Conservation (phyloP, 35 echinoderm and acorn worm genomes). For the Ophioderma brevispina region DNA sequence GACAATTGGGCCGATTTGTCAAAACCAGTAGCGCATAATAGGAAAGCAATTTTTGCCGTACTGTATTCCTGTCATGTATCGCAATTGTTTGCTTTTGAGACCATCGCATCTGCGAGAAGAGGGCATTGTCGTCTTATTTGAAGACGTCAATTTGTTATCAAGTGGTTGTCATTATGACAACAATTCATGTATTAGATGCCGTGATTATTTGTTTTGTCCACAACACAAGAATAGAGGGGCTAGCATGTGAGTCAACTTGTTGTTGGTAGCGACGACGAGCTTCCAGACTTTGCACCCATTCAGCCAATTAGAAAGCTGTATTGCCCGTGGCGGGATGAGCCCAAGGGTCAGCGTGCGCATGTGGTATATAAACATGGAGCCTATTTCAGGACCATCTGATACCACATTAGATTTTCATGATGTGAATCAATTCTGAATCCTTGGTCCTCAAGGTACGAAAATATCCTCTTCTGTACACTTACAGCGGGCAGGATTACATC, state of each 20-base stretch:
- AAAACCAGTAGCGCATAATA: neutral
- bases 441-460: slow-evolving; percentile 7
- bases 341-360: neutral
- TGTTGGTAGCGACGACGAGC: neutral
- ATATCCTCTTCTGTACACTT: neutral
- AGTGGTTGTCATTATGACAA: slow-evolving; percentile 1
- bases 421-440: neutral
- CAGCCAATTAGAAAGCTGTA: neutral
- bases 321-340: neutral
- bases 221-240: neutral
- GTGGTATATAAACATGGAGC: slow-evolving; percentile 5
- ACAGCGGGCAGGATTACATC: neutral
- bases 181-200: neutral
- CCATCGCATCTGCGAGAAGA: neutral
- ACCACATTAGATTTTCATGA: slow-evolving; percentile 4
- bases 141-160: neutral
- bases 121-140: neutral
- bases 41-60: neutral
- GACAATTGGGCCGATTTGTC: neutral
- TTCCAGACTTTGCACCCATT: neutral
- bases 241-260: neutral
- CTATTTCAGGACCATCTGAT: neutral
- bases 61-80: neutral
- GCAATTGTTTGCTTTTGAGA: neutral
- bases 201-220: neutral